Evolutionary conservation across 2,888 invertebrate species (phyloP), one percentile per base, ranked within the genome.

Genomic region (Linnaemya vulpina): DNA sequence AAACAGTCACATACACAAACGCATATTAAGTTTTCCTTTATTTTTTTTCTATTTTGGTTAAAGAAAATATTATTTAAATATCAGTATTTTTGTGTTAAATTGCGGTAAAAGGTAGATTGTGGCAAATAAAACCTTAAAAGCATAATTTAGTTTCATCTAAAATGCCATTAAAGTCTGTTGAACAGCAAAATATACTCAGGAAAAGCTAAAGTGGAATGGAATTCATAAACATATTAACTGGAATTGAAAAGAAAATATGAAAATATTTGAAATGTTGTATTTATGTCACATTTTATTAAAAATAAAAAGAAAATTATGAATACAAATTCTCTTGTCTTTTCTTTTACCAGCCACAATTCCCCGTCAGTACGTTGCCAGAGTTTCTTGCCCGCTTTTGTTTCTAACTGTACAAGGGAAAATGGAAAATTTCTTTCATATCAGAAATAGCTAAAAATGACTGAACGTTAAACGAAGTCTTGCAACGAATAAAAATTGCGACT

Each of bases 1-100:
- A 58, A n/a, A 65, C 35, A 20, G 10, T 8, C 46, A 30, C 5
- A 30, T 55, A 38, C 2, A 63, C 11, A 40, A 1, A 11, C 10
- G 22, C 15, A 70, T 22, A 55, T 70, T 38, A 58, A 58, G 43
- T 65, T 55, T 58, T n/a, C 40, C 13, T 62, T 71, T 63, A 63
- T 60, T 70, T 13, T 63, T 15, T 15, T 3, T 10, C 2, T 4
- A 15, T 3, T 10, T 4, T 4, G 20, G n/a, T n/a, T 30, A 1
- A 58, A 68, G 51, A 51, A 71, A 79, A 65, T 85, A 74, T 81
- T 78, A 74, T 65, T 58, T 63, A 81, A 77, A 65, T 63, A 77
- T 53, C 35, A 77, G 55, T 71, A 62, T 22, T 35, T 46, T 46
- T 71, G 2, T 17, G 17, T 3, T 65, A 38, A 58, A 51, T 71